These are phyloP conservation scores for Reticulitermes lucifugus DNA, from an alignment of 2,888 invertebrate species.

Conservation along the genomic window DNA sequence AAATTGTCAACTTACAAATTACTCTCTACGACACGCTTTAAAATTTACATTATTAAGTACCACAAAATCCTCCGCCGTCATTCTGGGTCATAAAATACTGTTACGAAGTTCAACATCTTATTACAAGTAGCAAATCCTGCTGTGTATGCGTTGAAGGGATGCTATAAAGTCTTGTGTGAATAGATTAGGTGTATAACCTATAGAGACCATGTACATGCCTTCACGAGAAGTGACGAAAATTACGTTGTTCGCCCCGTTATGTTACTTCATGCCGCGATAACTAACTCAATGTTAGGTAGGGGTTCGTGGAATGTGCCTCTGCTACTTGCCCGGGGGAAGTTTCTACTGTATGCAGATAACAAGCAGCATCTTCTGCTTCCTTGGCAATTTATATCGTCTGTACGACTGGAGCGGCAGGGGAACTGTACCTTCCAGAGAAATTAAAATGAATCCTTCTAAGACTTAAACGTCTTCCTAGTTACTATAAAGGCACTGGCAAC, in stretches of 20 bases:
- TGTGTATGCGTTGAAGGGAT: background rate
- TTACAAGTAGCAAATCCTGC: background rate
- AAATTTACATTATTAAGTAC: no score
- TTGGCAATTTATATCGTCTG: slow-evolving; percentile 38
- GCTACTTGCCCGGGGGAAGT: slow-evolving; percentile 28
- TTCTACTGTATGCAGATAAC: slow-evolving; percentile 37
- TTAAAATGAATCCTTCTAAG: slow-evolving; percentile 4
- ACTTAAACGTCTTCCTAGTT: background rate
- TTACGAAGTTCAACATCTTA: background rate
- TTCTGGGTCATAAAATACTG: background rate
- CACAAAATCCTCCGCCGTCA: background rate
- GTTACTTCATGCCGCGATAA: slow-evolving; percentile 38
- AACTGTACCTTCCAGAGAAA: slow-evolving; percentile 9
- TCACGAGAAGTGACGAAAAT: slow-evolving; percentile 31
- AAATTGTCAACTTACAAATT: no score
- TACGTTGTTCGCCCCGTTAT: slow-evolving; percentile 31
- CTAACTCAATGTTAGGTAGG: slow-evolving; percentile 6
- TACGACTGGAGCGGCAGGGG: background rate
- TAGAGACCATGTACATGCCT: slow-evolving; percentile 8
- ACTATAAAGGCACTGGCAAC: no score
- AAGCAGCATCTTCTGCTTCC: slow-evolving; percentile 39
- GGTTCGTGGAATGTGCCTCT: slow-evolving; percentile 13
- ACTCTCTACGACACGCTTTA: no score
- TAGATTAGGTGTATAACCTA: slow-evolving; percentile 27
- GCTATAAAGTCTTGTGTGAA: background rate